phyloP scores from a whole-genome alignment of 2,797 vertebrate species.

The Dermochelys coriacea region DNA sequence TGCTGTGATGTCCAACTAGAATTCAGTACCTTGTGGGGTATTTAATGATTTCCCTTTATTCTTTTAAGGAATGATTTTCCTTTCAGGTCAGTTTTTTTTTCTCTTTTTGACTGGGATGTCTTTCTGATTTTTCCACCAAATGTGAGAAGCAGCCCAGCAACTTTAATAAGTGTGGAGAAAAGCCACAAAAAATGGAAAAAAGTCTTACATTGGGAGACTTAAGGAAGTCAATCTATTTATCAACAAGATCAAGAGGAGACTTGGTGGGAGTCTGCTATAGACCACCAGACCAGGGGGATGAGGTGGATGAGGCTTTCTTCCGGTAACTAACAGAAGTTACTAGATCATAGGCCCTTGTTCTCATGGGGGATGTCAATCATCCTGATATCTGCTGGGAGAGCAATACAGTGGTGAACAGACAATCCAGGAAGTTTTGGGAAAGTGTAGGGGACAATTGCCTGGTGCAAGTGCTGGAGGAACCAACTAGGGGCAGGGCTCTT shows the following conservation, averaged over 20 bases:
- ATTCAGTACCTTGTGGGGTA: background rate
- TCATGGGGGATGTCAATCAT: too few species aligned
- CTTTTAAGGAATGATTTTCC: background rate
- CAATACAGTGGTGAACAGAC: too few species aligned
- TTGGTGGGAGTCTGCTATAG: background rate
- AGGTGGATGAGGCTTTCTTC: too few species aligned
- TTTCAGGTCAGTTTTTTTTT: background rate
- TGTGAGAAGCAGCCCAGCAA: background rate
- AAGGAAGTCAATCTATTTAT: constrained; percentile 6
- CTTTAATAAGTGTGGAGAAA: background rate
- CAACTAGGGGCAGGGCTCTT: too few species aligned
- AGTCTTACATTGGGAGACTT: background rate
- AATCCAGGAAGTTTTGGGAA: too few species aligned
- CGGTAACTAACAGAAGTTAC: too few species aligned
- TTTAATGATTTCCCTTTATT: background rate
- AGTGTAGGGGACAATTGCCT: too few species aligned
- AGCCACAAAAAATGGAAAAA: background rate
- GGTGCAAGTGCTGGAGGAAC: too few species aligned
- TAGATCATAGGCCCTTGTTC: too few species aligned
- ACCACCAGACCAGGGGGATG: too few species aligned
- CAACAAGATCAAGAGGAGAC: background rate
- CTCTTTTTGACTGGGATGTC: background rate
- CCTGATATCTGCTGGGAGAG: too few species aligned
- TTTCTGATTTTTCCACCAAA: background rate
- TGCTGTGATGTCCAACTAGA: background rate